Base-by-base conservation (phyloP, 2,888 invertebrate genomes). In the Polyploca ridens region DNA sequence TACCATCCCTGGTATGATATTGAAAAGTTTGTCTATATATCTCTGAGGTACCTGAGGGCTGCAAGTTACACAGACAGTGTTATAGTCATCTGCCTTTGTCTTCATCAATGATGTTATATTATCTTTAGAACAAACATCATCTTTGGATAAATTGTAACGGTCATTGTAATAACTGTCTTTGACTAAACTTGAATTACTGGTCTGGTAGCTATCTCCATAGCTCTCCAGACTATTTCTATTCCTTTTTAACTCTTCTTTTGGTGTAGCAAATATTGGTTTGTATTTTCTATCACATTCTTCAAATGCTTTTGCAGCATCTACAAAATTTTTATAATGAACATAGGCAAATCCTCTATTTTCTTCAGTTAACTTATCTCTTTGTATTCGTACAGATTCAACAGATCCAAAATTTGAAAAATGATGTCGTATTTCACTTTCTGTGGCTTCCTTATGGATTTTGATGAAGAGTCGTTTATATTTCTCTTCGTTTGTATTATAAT, bases 251-350 rank as follows among this genome's bases (percentile, higher is more conserved):
- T 88, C 89, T 58, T 93, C 96, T 90, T 96, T 97, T 19, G 98
- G 98, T 79, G 97, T 97, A 2, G 99, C 98, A 94, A 99, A 99
- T 60, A 98, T 97, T 33, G 98, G 97, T 88, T 97, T 98, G 86
- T 96, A 98, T 79, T 96, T 96, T 66, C 95, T 94, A 77, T 98
- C 97, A 89, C 98, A 98, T 71, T 97, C 96, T 90, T 99, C 99
- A 86, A 96, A 97, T 0, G 98, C 99, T 74, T 95, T 95, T 1
- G 99, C 99, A 13, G 99, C 98, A 88, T 97, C 96, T 64, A 96
- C 96, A 82, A 98, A 97, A 77, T 96, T 89, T 58, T 84, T 86
- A 67, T 97, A 99, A 84, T 98, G 96, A 8, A 99, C 95, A 89
- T 97, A 99, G 11, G 97, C 99, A 93, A 97, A 98, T 4, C 99